Evolutionary conservation across 2,888 invertebrate genomes (phyloP), one percentile per base, ranked within the genome.

Genomic region (Xestobium rufovillosum): DNA sequence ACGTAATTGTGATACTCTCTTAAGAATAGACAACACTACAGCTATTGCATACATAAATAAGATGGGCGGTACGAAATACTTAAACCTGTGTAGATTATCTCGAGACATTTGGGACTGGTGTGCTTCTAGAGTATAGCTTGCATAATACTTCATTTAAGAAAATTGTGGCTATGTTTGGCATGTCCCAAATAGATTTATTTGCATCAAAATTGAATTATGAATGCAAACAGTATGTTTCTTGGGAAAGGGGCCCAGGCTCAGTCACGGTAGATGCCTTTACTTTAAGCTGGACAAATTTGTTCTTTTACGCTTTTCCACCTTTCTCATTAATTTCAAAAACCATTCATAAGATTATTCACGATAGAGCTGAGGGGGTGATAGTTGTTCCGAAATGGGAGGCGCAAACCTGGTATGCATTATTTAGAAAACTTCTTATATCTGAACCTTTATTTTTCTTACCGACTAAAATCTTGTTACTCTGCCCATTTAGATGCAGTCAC

Each of bases 231-330:
- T 56, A 44, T 39, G 26, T 53, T 14, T 56, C 54, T 2, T 55
- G 55, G 51, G 19, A 39, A 9, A 35, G 26, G 31, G 50, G 53
- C 28, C 52, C 52, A 2, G 39, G 39, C 2, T 40, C 49, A 1
- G 10, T 32, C 2, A 38, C 39, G 2, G 36, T 53, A 1, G 53
- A 55, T 33, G 55, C 54, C 0, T 55, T 55, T 32, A 56, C 49
- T 4, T 42, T 38, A 26, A 14, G 14, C 38, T 39, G 48, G 48
- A 19, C 43, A 42, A n/a, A 23, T 15, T 15, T 10, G 3, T 29
- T n/a, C 8, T 45, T 43, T 38, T 57, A 54, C 41, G 55, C 54
- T 1, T 57, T 55, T 17, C 53, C 55, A 2, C 53, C 55, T 1
- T 57, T 55, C 34, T 42, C 45, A 1, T 10, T 54, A 1, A 42